phyloP scores from a whole-genome alignment of 2,113 vertebrate species.

The Psettodes erumei region DNA sequence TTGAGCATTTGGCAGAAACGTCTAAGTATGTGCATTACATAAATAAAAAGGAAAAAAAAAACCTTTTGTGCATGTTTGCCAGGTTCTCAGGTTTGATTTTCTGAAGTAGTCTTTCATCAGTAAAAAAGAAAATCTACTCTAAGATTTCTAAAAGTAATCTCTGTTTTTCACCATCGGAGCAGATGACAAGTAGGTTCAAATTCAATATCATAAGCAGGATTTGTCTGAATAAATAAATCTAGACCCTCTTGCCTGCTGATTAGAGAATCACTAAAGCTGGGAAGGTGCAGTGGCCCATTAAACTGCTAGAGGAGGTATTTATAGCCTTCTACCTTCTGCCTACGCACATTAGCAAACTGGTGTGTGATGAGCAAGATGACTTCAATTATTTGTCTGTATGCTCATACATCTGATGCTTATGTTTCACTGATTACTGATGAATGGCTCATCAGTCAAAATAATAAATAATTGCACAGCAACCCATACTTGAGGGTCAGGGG shows the following conservation, averaged over 20 bases:
- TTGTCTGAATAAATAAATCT: conserved; percentile 41
- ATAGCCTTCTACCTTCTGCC: conserved; percentile 54
- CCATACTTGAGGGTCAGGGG: conserved; percentile 3
- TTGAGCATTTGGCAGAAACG: not conserved
- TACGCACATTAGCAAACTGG: conserved; percentile 51
- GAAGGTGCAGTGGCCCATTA: conserved; percentile 56
- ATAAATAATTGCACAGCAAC: conserved; percentile 37
- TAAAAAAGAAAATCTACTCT: conserved; percentile 5
- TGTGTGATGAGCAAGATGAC: conserved; percentile 49
- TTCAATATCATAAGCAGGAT: conserved; percentile 27
- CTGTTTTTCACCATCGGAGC: not conserved
- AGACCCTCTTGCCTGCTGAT: conserved; percentile 54
- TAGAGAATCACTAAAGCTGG: conserved; percentile 36
- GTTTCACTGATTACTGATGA: conserved; percentile 42
- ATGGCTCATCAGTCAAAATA: conserved; percentile 22
- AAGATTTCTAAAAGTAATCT: conserved; percentile 14
- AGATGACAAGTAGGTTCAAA: conserved; percentile 13
- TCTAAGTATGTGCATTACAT: not conserved
- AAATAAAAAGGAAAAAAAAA: not conserved
- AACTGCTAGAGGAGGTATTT: conserved; percentile 58
- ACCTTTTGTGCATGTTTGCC: not conserved
- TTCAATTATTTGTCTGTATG: conserved; percentile 47
- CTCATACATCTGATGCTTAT: conserved; percentile 32
- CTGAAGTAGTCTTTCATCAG: not conserved
- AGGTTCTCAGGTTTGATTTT: conserved; percentile 5